Conservation (phyloP, 2,797 vertebrate species). For the Mus caroli region DNA sequence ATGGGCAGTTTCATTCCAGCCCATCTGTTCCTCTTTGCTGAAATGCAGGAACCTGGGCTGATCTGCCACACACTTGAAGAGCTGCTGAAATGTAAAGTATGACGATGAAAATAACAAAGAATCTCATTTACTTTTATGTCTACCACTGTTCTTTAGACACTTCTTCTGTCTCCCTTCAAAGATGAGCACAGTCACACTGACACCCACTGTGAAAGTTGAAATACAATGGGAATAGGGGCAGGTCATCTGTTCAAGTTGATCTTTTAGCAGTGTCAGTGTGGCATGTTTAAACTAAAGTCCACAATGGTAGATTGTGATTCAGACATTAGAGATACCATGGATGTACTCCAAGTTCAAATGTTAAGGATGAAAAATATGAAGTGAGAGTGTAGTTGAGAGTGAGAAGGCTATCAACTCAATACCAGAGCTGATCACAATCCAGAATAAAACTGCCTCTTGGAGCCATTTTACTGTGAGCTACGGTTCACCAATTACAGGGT, state of each 20-base stretch:
- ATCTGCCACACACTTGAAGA: slow-evolving; percentile 14
- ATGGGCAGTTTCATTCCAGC: slow-evolving; percentile 69
- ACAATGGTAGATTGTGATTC: neutral
- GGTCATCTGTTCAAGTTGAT: slow-evolving; percentile 17
- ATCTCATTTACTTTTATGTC: slow-evolving; percentile 52
- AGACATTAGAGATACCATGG: neutral
- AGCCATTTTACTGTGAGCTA: neutral
- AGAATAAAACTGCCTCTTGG: neutral
- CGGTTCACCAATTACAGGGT: neutral
- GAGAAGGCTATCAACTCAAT: slow-evolving; percentile 3
- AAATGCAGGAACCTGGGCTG: neutral
- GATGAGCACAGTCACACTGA: neutral
- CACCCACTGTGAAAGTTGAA: neutral
- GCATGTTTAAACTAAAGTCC: neutral
- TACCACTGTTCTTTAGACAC: neutral
- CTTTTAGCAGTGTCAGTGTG: neutral
- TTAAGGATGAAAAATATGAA: slow-evolving; percentile 38
- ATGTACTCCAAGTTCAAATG: slow-evolving; percentile 11
- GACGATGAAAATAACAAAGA: neutral
- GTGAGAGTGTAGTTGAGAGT: neutral
- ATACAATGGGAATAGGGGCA: neutral
- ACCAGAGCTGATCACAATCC: neutral
- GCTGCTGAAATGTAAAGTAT: slow-evolving; percentile 5
- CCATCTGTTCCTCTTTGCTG: slow-evolving; percentile 75
- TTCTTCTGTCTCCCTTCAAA: neutral